These are phyloP conservation scores for Microplitis deprimator DNA, from an alignment of 2,888 invertebrate species.

Conservation along the genomic window DNA sequence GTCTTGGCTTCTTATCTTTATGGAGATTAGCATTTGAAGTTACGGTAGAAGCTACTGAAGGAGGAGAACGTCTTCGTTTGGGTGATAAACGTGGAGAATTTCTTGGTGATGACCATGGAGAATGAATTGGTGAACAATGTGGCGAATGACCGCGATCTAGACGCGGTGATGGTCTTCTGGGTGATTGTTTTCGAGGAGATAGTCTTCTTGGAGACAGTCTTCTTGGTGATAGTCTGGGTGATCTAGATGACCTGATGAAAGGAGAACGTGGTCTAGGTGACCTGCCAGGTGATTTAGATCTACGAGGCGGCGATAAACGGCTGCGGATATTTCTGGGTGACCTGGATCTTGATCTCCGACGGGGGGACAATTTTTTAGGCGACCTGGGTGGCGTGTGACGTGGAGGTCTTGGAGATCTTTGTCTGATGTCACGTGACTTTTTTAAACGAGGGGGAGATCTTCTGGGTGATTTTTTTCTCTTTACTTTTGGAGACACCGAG, in stretches of 20 bases:
- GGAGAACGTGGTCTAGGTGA: conserved; percentile 52
- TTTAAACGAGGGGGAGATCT: conserved; percentile 48
- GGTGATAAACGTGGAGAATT: conserved; percentile 61
- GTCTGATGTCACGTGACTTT: conserved; percentile 57
- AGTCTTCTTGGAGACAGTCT: conserved; percentile 53
- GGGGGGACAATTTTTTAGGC: conserved; percentile 50
- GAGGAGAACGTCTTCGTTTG: conserved; percentile 57
- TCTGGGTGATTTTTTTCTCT: conserved; percentile 54
- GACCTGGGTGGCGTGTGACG: conserved; percentile 63
- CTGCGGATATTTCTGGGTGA: not conserved
- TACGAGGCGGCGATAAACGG: too few species aligned
- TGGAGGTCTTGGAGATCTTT: conserved; percentile 61
- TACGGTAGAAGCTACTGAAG: conserved; percentile 56
- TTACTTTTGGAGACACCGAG: conserved; percentile 59
- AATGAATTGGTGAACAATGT: conserved; percentile 55
- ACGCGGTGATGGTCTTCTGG: conserved; percentile 48
- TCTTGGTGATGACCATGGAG: conserved; percentile 56
- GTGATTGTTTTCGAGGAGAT: conserved; percentile 55
- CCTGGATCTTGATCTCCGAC: not conserved
- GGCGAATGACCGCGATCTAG: conserved; percentile 56
- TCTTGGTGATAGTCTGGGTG: conserved; percentile 55
- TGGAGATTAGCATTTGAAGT: conserved; percentile 47
- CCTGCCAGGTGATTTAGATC: not conserved
- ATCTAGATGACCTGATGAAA: conserved; percentile 55
- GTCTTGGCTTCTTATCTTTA: conserved; percentile 50